Evolutionary conservation across 2,797 vertebrate species (phyloP), one percentile per base, ranked within the genome.

Genomic region (Pristis pectinata): DNA sequence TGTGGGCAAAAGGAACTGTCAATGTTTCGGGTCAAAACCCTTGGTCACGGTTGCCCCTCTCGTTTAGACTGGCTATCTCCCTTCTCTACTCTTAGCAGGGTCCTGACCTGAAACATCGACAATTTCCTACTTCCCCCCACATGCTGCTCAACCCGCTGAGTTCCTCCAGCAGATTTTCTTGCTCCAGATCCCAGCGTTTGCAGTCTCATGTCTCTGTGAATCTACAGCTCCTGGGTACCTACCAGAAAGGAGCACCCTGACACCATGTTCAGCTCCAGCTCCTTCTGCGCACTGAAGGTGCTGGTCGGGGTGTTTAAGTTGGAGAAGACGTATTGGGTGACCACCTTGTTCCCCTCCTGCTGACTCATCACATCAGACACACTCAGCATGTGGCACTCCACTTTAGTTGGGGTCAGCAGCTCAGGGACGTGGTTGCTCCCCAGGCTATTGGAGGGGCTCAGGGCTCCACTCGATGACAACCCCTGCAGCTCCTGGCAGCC

Each of bases 241-340:
- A 99, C 98, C 98, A 98, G 96, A 96, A 98, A 98, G 3, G 98
- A 97, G 97, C 96, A 97, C 41, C 98, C 97, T 37, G 98, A 97
- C 95, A 97, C 97, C 0, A 96, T 95, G 0, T 95, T 96, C 94
- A 98, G 97, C 95, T 99, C 98, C 0, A 97, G 95, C 79, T 98
- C 98, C 95, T 98, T 98, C 97, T 98, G 98, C 24, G 97, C 96
- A 89, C 97, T 97, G 96, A 97, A 98, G 96, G 96, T 97, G 95
- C 97, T 97, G 2, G 96, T 95, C 82, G 97, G 97, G 94, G 92
- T 44, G 92, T 94, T 94, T 53, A 94, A 76, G 72, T 97, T 96
- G 49, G 98, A 97, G 96, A 98, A 98, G 94, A 98, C 97, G 96
- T 98, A 98, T 95, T 97, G 98, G 0, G 98, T 97, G 94, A 98